Evolutionary conservation across 2,797 vertebrate genomes (phyloP).

Genomic region (Danio jaintianensis): DNA sequence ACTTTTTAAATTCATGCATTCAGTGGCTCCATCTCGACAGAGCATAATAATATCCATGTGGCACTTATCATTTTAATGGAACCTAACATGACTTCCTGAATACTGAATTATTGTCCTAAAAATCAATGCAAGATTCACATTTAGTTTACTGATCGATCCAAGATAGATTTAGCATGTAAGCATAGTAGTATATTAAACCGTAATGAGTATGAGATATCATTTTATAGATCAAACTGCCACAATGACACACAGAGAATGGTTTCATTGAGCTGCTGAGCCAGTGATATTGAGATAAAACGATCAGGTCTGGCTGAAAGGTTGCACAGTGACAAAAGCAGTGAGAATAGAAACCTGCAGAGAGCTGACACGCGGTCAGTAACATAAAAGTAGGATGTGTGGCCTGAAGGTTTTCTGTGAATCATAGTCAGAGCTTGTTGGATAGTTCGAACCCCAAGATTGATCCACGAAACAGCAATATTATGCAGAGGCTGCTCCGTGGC

Average conservation of each 20-base stretch:
- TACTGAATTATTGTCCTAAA: not conserved
- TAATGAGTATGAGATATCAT: slow-evolving; percentile 27
- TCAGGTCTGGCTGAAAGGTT: slow-evolving; percentile 30
- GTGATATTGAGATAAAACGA: slow-evolving; percentile 6
- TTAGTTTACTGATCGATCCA: slow-evolving; percentile 27
- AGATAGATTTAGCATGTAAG: slow-evolving; percentile 18
- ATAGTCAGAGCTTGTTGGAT: slow-evolving; percentile 53
- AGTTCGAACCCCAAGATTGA: not conserved
- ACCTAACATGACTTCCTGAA: not conserved
- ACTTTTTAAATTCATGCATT: slow-evolving; percentile 33
- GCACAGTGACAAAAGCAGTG: not conserved
- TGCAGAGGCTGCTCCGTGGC: not conserved
- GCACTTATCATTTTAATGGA: slow-evolving; percentile 20
- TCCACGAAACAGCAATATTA: not conserved
- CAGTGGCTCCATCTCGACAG: slow-evolving; percentile 21
- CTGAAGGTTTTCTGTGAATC: slow-evolving; percentile 64
- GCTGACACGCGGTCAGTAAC: slow-evolving; percentile 21
- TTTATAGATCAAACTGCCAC: slow-evolving; percentile 13
- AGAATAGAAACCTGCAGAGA: slow-evolving; percentile 13
- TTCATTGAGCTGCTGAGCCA: slow-evolving; percentile 19
- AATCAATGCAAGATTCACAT: slow-evolving; percentile 33
- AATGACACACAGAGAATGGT: slow-evolving; percentile 15
- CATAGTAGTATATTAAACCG: slow-evolving; percentile 22
- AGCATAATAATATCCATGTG: slow-evolving; percentile 14
- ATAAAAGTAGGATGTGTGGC: slow-evolving; percentile 45